These are phyloP conservation scores for Acanthococcus lagerstroemiae DNA, from an alignment of 2,888 invertebrate genomes.

Conservation along the genomic window DNA sequence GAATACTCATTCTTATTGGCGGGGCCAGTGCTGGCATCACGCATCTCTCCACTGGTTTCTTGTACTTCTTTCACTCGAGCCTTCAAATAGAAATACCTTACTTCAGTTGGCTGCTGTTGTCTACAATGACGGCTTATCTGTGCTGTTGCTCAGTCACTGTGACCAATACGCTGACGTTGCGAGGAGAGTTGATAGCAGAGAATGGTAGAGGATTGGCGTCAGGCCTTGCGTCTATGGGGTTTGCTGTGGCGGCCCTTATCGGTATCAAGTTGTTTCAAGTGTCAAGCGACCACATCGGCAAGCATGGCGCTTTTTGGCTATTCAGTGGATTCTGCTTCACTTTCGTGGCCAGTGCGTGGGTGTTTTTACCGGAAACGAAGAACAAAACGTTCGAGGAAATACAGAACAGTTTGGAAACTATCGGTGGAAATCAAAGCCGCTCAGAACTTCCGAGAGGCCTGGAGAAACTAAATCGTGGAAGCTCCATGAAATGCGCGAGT, in stretches of 20 bases:
- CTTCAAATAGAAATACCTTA: background rate
- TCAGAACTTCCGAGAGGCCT: too few relatives aligned
- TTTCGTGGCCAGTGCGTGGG: too few relatives aligned
- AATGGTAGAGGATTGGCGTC: constrained; percentile 11
- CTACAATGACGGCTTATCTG: background rate
- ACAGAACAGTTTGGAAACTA: too few relatives aligned
- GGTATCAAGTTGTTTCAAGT: constrained; percentile 5
- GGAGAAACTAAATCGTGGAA: too few relatives aligned
- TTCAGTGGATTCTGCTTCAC: too few relatives aligned
- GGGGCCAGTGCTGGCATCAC: background rate
- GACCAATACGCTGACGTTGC: constrained; percentile 9
- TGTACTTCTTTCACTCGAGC: background rate
- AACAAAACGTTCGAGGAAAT: constrained; percentile 13
- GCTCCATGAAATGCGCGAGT: too few relatives aligned
- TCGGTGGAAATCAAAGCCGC: too few relatives aligned
- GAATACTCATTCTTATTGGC: constrained; percentile 5
- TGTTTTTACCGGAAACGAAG: constrained; percentile 17
- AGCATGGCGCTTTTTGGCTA: too few relatives aligned
- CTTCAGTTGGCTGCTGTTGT: constrained; percentile 6
- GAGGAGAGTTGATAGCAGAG: constrained; percentile 14
- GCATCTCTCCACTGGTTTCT: background rate
- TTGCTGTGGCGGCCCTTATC: constrained; percentile 5
- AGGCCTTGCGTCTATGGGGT: constrained; percentile 8
- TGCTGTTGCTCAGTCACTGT: constrained; percentile 14
- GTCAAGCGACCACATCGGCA: too few relatives aligned